Percentiles rank a stretch among this genome's conserved stretches.
Evolutionary conservation across 30 jellyfish, hydroid and myxozoan genomes (phyloP).

Genomic region (Aurelia coerulea): DNA sequence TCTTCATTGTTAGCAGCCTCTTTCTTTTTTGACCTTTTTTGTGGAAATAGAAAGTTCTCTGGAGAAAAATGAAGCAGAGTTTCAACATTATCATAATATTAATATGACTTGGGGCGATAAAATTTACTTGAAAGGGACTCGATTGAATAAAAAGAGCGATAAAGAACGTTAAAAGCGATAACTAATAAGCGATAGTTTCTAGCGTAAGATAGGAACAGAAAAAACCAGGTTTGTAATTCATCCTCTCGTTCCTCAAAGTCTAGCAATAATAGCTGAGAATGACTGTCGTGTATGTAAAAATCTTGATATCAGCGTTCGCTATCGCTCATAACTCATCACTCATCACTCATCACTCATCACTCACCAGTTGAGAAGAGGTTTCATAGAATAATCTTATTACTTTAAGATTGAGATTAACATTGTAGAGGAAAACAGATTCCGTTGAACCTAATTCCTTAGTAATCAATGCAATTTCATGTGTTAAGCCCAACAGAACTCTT

Average conservation of each 20-base stretch:
- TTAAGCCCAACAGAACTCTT: too few species aligned
- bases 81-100: too few species aligned
- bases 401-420: not conserved
- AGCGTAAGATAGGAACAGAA: too few species aligned
- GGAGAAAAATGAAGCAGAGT: not conserved
- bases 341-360: not conserved
- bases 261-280: not conserved
- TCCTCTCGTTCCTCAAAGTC: too few species aligned
- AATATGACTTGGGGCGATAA: not conserved
- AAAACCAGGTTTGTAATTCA: too few species aligned
- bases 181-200: too few species aligned
- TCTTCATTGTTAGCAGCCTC: not conserved
- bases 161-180: too few species aligned
- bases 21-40: slow-evolving; percentile 5
- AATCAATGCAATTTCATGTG: too few species aligned
- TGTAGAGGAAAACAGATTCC: too few species aligned
- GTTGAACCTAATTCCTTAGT: too few species aligned
- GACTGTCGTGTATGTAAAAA: not conserved
- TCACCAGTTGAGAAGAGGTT: not conserved
- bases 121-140: not conserved
- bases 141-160: not conserved
- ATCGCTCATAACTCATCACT: not conserved
- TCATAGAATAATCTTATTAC: not conserved
- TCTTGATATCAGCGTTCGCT: not conserved
- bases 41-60: slow-evolving; percentile 19